A percentile compares a stretch with the other conserved stretches of the same genome.
Conservation (phyloP, 2,888 invertebrate species). For the Trichopria drosophilae region DNA sequence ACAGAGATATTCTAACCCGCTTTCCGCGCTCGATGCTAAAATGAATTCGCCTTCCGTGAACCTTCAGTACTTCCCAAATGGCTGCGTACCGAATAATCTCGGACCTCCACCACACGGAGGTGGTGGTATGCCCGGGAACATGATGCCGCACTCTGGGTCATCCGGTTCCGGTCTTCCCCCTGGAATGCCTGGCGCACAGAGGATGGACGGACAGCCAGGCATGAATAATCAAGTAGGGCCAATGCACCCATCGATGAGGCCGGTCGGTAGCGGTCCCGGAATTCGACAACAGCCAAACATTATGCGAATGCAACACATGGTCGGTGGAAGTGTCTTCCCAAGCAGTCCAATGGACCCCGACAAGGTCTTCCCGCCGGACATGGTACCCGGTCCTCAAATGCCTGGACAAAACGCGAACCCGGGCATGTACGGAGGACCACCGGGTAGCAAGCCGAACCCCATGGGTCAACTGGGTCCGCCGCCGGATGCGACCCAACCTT, state of each 20-base stretch:
- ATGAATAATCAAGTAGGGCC: conserved; percentile 51
- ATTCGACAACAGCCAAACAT: conserved; percentile 54
- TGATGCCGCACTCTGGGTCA: conserved; percentile 50
- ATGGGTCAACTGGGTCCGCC: conserved; percentile 61
- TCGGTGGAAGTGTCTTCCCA: conserved; percentile 55
- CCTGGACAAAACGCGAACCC: conserved; percentile 58
- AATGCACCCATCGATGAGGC: conserved; percentile 56
- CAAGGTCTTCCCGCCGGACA: conserved; percentile 55
- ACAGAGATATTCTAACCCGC: conserved; percentile 83
- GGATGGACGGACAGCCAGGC: conserved; percentile 51
- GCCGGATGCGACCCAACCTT: conserved; percentile 70
- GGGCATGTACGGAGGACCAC: conserved; percentile 62
- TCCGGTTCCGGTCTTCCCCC: conserved; percentile 56
- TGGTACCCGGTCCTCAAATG: conserved; percentile 47
- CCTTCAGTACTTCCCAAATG: conserved; percentile 74
- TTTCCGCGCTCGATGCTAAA: conserved; percentile 71
- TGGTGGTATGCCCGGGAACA: conserved; percentile 60
- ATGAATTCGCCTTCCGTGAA: conserved; percentile 67
- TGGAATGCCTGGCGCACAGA: conserved; percentile 50
- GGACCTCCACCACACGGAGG: conserved; percentile 48
- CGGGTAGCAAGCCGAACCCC: conserved; percentile 63
- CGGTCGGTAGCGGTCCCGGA: conserved; percentile 56
- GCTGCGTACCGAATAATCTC: conserved; percentile 61
- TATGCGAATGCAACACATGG: conserved; percentile 57
- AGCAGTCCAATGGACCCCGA: conserved; percentile 56